phyloP scores from a whole-genome alignment of 2,888 invertebrate species.

The Panorpa germanica region DNA sequence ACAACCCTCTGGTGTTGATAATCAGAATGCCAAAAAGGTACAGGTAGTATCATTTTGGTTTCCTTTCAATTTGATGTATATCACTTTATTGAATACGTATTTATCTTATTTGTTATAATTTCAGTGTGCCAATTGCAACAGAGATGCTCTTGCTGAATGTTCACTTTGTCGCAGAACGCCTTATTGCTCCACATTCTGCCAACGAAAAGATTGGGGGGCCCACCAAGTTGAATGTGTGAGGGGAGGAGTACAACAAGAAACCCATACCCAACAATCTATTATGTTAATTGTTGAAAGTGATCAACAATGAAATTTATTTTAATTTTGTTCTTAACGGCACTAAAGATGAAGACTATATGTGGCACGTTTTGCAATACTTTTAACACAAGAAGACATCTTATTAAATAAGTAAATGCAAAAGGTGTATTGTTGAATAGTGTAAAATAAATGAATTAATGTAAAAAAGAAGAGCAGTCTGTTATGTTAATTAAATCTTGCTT shows the following conservation, averaged over 20 bases:
- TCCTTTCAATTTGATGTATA: constrained; percentile 1
- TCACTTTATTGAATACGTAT: constrained; percentile 5
- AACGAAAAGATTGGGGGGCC: constrained; percentile 75
- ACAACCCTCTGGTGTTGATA: constrained; percentile 31
- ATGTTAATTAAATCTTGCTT: no score
- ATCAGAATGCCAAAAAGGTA: constrained; percentile 59
- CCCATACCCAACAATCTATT: constrained; percentile 46
- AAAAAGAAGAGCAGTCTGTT: no score
- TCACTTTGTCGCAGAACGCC: constrained; percentile 71
- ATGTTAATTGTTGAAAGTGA: constrained; percentile 63
- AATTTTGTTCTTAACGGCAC: no score
- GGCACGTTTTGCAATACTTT: no score
- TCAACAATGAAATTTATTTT: no score
- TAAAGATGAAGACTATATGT: no score
- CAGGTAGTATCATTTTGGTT: no score
- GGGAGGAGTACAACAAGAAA: constrained; percentile 34
- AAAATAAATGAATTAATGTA: no score
- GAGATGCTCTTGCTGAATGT: constrained; percentile 74
- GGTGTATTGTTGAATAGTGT: no score
- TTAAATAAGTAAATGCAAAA: no score
- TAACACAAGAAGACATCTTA: no score
- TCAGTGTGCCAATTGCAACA: constrained; percentile 77
- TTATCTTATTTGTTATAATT: constrained; percentile 15
- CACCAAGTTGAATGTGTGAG: constrained; percentile 74
- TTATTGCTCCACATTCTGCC: constrained; percentile 80